Percentiles rank a stretch among this genome's conserved stretches.
phyloP scores from a whole-genome alignment of 1,140 invertebrate genomes.

The Drosophila ananassae region DNA sequence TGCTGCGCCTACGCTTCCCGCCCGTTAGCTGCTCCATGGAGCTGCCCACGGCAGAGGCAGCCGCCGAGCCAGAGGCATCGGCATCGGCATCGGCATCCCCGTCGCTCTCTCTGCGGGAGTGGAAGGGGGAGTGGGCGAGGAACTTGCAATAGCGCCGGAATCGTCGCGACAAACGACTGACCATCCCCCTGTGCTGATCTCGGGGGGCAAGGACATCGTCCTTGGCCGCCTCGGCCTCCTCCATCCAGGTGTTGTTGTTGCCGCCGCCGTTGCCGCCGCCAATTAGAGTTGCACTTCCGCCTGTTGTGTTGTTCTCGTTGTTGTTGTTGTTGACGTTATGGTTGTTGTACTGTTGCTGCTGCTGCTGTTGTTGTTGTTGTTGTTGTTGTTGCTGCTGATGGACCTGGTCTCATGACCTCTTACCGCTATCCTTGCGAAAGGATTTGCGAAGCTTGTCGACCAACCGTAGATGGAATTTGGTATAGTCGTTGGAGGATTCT shows the following conservation, averaged over 20 bases:
- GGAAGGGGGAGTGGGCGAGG: conserved; percentile 9
- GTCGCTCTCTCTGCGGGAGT: background rate
- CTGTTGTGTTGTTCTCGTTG: conserved; percentile 27
- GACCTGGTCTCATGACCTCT: conserved; percentile 80
- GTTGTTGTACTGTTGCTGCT: conserved; percentile 17
- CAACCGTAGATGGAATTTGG: conserved; percentile 93
- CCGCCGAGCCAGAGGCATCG: too few species aligned
- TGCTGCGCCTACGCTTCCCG: conserved; percentile 59
- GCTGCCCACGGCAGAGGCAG: conserved; percentile 7
- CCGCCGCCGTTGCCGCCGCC: conserved; percentile 6
- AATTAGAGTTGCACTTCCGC: conserved; percentile 6
- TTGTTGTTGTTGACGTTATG: conserved; percentile 37
- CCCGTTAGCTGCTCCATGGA: conserved; percentile 62
- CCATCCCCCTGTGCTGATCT: conserved; percentile 31
- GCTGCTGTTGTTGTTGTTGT: conserved; percentile 12
- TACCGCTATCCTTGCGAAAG: conserved; percentile 87
- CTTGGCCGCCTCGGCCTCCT: background rate
- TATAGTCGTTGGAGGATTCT: conserved; percentile 86
- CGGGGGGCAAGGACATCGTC: background rate
- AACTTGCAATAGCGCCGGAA: conserved; percentile 53
- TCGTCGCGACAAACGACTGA: conserved; percentile 56
- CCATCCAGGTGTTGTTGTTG: conserved; percentile 25
- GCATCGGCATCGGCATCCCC: conserved; percentile 18
- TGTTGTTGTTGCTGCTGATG: conserved; percentile 19
- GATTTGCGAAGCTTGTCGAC: conserved; percentile 93